Conservation (phyloP, 2,797 vertebrate genomes). For the Enteromius afrohamiltoni region DNA sequence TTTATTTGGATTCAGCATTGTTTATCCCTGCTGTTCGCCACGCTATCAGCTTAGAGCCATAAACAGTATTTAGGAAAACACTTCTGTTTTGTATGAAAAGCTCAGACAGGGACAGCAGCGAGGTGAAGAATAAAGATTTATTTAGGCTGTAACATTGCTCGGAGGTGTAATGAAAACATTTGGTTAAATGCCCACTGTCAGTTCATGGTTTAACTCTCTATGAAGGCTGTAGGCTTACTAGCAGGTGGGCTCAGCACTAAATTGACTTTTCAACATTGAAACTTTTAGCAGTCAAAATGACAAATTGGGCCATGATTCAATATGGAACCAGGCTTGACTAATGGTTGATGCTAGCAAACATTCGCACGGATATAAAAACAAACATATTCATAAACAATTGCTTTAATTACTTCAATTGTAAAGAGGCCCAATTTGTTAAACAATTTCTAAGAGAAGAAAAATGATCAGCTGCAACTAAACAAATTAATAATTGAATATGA, state of each 20-base stretch:
- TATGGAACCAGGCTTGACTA: constrained; percentile 37
- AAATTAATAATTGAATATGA: constrained; percentile 45
- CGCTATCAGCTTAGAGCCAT: background rate
- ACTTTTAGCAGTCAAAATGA: constrained; percentile 31
- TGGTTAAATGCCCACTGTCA: constrained; percentile 37
- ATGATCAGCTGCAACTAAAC: constrained; percentile 26
- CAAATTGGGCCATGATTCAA: constrained; percentile 43
- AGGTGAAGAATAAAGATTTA: constrained; percentile 12
- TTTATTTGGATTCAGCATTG: background rate
- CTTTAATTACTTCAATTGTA: background rate
- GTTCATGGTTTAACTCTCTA: constrained; percentile 1
- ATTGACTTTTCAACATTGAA: constrained; percentile 30
- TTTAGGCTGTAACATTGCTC: constrained; percentile 25
- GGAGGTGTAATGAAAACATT: constrained; percentile 43
- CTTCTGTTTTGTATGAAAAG: background rate
- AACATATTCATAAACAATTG: constrained; percentile 12
- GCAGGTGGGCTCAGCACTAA: constrained; percentile 37
- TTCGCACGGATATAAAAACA: background rate
- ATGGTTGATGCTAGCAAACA: constrained; percentile 26
- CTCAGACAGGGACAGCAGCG: background rate
- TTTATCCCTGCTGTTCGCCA: background rate
- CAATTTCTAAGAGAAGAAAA: constrained; percentile 18
- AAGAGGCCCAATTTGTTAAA: background rate
- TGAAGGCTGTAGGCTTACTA: constrained; percentile 33
- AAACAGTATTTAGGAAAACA: background rate